Evolutionary conservation across 2,113 vertebrate species (phyloP).

Genomic region (Lipophrys pholis): DNA sequence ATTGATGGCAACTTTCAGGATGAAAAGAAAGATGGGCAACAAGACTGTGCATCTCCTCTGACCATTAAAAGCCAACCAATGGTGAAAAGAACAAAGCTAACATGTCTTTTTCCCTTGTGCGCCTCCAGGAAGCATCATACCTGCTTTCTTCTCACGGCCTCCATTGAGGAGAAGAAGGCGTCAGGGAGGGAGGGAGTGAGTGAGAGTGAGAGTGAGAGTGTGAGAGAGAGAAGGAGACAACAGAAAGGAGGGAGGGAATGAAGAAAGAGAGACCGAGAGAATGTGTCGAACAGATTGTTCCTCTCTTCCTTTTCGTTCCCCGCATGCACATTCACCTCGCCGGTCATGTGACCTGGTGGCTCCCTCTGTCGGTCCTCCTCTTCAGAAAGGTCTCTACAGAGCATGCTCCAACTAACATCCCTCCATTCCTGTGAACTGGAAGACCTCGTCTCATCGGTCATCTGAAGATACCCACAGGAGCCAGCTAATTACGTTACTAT

Average conservation of each 20-base stretch:
- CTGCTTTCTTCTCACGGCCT: conserved; percentile 85
- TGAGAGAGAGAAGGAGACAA: conserved; percentile 31
- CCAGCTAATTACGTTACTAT: neutral
- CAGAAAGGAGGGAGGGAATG: conserved; percentile 10
- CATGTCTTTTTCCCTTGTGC: conserved; percentile 60
- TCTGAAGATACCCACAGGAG: conserved; percentile 6
- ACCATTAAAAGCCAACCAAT: conserved; percentile 46
- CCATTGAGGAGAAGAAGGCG: conserved; percentile 77
- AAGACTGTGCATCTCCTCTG: conserved; percentile 36
- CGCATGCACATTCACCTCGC: conserved; percentile 80
- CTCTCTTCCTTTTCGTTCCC: conserved; percentile 77
- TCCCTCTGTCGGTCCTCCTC: conserved; percentile 83
- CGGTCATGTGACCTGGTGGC: conserved; percentile 81
- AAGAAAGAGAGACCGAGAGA: conserved; percentile 48
- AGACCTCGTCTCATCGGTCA: conserved; percentile 38
- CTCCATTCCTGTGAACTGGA: conserved; percentile 49
- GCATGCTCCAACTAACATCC: conserved; percentile 79
- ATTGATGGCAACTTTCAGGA: conserved; percentile 29
- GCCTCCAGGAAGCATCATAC: conserved; percentile 81
- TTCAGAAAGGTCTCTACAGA: conserved; percentile 74
- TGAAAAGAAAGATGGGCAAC: conserved; percentile 24
- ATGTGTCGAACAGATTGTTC: conserved; percentile 79
- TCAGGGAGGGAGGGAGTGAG: conserved; percentile 44
- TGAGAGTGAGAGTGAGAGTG: conserved; percentile 26
- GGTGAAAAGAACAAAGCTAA: conserved; percentile 51